A percentile compares a stretch with the other conserved stretches of the same genome.
These are phyloP conservation scores for Potorous gilbertii DNA, from an alignment of 2,797 vertebrate genomes.

Conservation along the genomic window DNA sequence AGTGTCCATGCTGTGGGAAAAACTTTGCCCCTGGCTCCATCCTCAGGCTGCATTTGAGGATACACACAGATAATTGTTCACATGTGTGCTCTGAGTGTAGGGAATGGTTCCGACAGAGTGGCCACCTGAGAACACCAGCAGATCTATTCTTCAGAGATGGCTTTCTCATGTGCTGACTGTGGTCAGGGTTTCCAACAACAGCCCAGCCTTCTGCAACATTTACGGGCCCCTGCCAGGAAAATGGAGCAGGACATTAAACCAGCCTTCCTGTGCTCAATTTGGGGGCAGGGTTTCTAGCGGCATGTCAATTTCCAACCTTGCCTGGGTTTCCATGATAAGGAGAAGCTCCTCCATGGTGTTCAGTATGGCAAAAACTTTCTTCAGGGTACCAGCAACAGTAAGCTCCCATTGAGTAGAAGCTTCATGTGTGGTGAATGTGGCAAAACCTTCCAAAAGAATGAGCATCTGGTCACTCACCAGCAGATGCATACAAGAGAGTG, in stretches of 20 bases:
- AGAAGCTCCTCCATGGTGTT: slow-evolving; percentile 41
- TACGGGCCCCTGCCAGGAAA: slow-evolving; percentile 67
- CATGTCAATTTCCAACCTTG: slow-evolving; percentile 77
- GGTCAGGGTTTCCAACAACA: slow-evolving; percentile 79
- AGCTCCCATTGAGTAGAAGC: slow-evolving; percentile 55
- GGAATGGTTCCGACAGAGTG: slow-evolving; percentile 79
- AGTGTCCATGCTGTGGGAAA: slow-evolving; percentile 75
- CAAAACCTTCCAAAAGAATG: slow-evolving; percentile 77
- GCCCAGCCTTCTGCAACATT: slow-evolving; percentile 73
- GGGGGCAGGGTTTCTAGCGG: slow-evolving; percentile 76
- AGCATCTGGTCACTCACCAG: slow-evolving; percentile 77
- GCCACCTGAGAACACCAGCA: slow-evolving; percentile 76
- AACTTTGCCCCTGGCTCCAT: slow-evolving; percentile 79
- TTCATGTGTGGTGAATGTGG: slow-evolving; percentile 71
- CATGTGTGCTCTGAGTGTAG: slow-evolving; percentile 78
- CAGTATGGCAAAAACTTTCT: neutral
- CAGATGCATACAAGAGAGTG: slow-evolving; percentile 80
- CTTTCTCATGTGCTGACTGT: slow-evolving; percentile 78
- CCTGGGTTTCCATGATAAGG: slow-evolving; percentile 73
- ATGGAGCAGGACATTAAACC: neutral
- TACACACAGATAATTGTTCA: slow-evolving; percentile 77
- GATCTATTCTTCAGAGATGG: slow-evolving; percentile 73
- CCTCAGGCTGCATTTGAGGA: slow-evolving; percentile 81
- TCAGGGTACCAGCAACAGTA: neutral
- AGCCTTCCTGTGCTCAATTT: slow-evolving; percentile 65